Evolutionary conservation across 2,113 vertebrate species (phyloP).

Genomic region (Pedionomus torquatus): DNA sequence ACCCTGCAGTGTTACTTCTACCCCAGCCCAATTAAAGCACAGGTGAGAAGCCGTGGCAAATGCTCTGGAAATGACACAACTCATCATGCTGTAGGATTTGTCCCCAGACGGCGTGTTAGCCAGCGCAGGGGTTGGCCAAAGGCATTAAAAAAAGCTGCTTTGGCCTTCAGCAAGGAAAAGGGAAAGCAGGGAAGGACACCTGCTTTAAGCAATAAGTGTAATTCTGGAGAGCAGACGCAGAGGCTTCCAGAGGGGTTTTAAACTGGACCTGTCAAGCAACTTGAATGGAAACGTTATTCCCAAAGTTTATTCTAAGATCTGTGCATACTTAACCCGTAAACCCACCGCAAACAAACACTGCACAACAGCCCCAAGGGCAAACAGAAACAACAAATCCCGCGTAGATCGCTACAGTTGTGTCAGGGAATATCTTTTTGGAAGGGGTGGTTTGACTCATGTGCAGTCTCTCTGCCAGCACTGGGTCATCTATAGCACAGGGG

Average conservation of each 20-base stretch:
- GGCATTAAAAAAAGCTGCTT: not conserved
- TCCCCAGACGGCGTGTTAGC: not conserved
- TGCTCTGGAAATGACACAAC: not conserved
- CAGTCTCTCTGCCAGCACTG: not conserved
- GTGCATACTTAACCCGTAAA: not conserved
- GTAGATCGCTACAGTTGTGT: rapidly evolving
- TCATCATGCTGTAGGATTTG: not conserved
- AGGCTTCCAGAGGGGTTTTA: constrained; percentile 6
- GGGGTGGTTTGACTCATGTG: not conserved
- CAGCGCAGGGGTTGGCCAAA: not conserved
- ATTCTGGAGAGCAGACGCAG: not conserved
- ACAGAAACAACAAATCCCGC: not conserved
- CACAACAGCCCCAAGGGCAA: not conserved
- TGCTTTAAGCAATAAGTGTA: not conserved
- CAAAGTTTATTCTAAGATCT: not conserved
- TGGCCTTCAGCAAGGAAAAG: not conserved
- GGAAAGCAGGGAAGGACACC: not conserved
- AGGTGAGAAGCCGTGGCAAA: constrained; percentile 23
- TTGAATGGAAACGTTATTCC: not conserved
- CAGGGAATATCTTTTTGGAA: not conserved
- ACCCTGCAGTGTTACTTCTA: rapidly evolving
- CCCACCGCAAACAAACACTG: not conserved
- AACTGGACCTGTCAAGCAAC: not conserved
- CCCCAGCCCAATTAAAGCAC: not conserved
- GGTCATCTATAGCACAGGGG: not conserved